These are phyloP conservation scores for Synaphobranchus kaupii DNA, from an alignment of 2,797 vertebrate genomes.

Conservation along the genomic window DNA sequence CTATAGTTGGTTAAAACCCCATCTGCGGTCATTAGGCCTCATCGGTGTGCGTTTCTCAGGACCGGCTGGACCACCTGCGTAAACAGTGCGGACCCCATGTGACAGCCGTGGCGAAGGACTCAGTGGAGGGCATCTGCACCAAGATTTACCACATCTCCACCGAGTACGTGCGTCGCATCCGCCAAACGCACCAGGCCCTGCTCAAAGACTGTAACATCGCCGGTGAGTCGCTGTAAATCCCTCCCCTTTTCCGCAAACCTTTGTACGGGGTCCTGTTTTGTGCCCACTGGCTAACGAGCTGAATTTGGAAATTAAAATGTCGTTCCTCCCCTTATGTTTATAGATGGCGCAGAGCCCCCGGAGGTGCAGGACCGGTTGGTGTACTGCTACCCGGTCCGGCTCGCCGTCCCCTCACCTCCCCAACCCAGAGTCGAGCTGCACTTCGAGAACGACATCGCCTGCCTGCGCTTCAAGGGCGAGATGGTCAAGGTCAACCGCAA, in stretches of 20 bases:
- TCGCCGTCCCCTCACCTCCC: conserved; percentile 74
- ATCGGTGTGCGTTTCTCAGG: conserved; percentile 64
- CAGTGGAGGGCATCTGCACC: conserved; percentile 95
- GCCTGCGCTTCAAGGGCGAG: conserved; percentile 91
- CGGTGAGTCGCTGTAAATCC: conserved; percentile 62
- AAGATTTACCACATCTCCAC: conserved; percentile 96
- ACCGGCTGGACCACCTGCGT: conserved; percentile 93
- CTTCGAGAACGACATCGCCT: conserved; percentile 89
- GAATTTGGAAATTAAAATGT: background rate
- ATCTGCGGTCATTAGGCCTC: no score
- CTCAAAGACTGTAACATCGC: conserved; percentile 87
- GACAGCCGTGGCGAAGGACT: conserved; percentile 91
- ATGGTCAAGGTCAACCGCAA: conserved; percentile 95
- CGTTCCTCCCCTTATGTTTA: conserved; percentile 9
- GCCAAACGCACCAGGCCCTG: conserved; percentile 85
- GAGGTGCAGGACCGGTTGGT: conserved; percentile 83
- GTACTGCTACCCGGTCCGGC: conserved; percentile 89
- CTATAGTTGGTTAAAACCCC: no score
- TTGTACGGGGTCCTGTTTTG: background rate
- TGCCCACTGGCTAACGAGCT: background rate
- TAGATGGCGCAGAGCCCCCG: conserved; percentile 75
- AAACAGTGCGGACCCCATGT: conserved; percentile 95
- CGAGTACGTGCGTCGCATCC: conserved; percentile 90
- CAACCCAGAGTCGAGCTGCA: conserved; percentile 91
- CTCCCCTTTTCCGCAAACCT: background rate